These are phyloP conservation scores for Rhabdornis inornatus DNA, from an alignment of 2,113 vertebrate species.

Conservation along the genomic window DNA sequence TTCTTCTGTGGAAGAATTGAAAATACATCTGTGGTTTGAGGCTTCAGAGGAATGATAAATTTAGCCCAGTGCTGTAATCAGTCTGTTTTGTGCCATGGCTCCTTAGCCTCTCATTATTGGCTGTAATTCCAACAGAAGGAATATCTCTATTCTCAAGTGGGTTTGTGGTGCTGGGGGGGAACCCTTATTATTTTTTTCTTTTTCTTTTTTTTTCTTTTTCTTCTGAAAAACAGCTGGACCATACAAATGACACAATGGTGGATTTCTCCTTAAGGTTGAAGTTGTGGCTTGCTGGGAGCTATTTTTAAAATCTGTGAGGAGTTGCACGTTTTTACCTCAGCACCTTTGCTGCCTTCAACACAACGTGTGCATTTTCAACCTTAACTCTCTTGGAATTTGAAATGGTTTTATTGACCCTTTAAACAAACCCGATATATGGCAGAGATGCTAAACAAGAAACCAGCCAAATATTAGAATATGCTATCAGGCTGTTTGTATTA, in stretches of 20 bases:
- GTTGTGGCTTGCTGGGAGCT: neutral
- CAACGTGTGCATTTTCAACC: neutral
- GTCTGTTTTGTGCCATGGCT: constrained; percentile 26
- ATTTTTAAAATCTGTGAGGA: neutral
- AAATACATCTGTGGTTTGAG: constrained; percentile 50
- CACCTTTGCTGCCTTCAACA: neutral
- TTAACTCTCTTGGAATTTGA: neutral
- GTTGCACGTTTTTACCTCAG: neutral
- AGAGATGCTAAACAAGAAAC: neutral
- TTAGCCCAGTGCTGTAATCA: constrained; percentile 21
- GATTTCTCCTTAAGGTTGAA: neutral
- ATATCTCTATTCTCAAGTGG: neutral
- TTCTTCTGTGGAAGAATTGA: constrained; percentile 37
- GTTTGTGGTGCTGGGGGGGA: neutral
- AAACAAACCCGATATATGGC: neutral
- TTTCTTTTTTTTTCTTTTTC: neutral
- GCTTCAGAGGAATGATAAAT: constrained; percentile 30
- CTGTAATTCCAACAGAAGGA: constrained; percentile 4
- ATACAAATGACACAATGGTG: neutral
- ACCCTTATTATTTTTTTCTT: neutral
- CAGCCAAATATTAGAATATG: neutral
- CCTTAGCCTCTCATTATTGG: neutral
- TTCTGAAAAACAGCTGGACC: neutral
- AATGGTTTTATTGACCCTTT: neutral
- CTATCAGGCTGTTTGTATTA: neutral